Evolutionary conservation across 2,113 vertebrate genomes (phyloP).

Genomic region (Corythornis madagascariensis): DNA sequence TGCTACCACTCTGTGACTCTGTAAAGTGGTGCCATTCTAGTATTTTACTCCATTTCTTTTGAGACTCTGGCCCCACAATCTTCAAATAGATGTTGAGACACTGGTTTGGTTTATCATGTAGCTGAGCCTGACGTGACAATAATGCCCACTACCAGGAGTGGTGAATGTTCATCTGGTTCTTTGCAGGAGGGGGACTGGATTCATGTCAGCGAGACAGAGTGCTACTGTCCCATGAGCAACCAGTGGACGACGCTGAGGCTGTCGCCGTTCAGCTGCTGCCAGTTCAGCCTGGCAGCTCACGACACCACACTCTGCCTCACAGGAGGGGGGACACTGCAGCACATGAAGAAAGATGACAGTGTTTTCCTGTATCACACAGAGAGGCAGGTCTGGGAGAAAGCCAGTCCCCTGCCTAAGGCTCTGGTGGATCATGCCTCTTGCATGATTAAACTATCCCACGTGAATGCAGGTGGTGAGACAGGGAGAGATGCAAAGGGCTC

Average conservation of each 20-base stretch:
- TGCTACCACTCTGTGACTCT: not conserved
- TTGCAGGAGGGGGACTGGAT: constrained; percentile 47
- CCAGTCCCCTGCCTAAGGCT: constrained; percentile 35
- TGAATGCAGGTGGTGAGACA: not conserved
- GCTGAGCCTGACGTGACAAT: not conserved
- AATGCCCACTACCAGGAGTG: not conserved
- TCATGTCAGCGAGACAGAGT: constrained; percentile 31
- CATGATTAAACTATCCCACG: constrained; percentile 7
- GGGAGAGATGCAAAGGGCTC: not conserved
- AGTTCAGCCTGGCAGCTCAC: constrained; percentile 43
- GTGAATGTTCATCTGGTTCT: not conserved
- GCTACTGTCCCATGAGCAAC: constrained; percentile 52
- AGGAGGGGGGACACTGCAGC: constrained; percentile 26
- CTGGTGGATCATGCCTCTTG: constrained; percentile 61
- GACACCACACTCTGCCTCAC: not conserved
- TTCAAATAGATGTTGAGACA: not conserved
- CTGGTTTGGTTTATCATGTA: not conserved
- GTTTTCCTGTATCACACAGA: constrained; percentile 53
- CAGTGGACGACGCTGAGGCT: constrained; percentile 49
- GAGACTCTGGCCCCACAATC: not conserved
- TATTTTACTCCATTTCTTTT: not conserved
- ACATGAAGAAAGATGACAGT: constrained; percentile 25
- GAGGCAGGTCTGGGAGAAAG: not conserved
- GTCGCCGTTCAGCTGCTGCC: constrained; percentile 28
- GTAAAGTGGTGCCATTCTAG: rapidly evolving